Base-by-base conservation (phyloP, 1,140 invertebrate species). In the Phymorhynchus buccinoides region DNA sequence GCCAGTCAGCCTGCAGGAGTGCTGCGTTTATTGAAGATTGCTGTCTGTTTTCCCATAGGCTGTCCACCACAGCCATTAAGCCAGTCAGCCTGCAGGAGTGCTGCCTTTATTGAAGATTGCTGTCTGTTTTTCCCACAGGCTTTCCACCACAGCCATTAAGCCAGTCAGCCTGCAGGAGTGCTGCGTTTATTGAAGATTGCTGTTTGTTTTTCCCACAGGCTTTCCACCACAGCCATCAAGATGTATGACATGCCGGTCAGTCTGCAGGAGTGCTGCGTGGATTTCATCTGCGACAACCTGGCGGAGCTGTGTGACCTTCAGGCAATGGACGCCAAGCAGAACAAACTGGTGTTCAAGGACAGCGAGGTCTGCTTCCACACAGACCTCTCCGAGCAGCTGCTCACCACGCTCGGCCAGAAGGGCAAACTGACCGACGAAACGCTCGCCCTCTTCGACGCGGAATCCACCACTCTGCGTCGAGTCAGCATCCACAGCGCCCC, bases 211-310 rank as follows among this genome's bases (percentile, higher is more conserved):
- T 66, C 30, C 18, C 62, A 66, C 18, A 12, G 4, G 27, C n/a
- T n/a, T n/a, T n/a, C n/a, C n/a, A n/a, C n/a, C 35, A 41, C 37
- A 75, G 73, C 27, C 73, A 41, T 80, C 87, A 86, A 71, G 16
- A 92, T 92, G 91, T 92, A 92, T 82, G 91, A 92, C 81, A 91
- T 88, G 66, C 91, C 91, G 62, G 86, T 90, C 27, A 92, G 91
- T 83, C 94, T 96, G 62, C 95, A 96, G 90, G 95, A 96, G 84
- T 94, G 95, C 86, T 96, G 96, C 91, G 93, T 96, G 16, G 95
- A 96, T 86, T 95, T 95, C 89, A 96, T 96, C 84, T 96, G 95
- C 91, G 95, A 95, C 86, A 96, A 96, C 92, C 93, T 96, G 66
- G 91, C 94, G 78, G 93, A 94, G 35, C 91, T 96, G n/a, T 96